phyloP scores from a whole-genome alignment of 2,888 invertebrate genomes.

The Synergus gifuensis region DNA sequence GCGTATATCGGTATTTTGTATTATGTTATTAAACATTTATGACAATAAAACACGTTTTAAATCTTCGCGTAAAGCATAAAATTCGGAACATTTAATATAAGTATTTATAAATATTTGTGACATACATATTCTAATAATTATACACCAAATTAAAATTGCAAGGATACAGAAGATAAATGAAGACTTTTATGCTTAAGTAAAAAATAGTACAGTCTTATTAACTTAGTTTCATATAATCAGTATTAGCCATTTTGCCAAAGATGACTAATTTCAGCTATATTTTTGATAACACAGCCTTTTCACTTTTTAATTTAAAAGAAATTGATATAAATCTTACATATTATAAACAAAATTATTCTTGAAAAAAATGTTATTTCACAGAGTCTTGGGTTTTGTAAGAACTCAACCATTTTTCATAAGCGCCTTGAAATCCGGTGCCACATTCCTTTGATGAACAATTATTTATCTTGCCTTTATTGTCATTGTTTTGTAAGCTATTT shows the following conservation, averaged over 20 bases:
- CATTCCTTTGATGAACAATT: background rate
- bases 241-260: background rate
- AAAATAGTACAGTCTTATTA: background rate
- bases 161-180: background rate
- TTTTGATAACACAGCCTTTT: background rate
- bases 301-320: background rate
- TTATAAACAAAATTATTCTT: background rate
- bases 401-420: slow-evolving; percentile 1
- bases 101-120: background rate
- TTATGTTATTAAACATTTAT: no score
- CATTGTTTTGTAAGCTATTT: background rate
- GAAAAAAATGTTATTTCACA: background rate
- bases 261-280: background rate
- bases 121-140: background rate
- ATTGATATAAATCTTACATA: background rate
- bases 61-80: no score
- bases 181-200: background rate
- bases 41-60: background rate
- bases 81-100: no score
- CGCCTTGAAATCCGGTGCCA: background rate
- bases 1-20: no score
- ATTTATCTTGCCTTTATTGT: background rate
- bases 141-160: background rate
- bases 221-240: background rate
- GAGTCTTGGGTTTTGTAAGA: background rate